Evolutionary conservation across 2,113 vertebrate species (phyloP).

Genomic region (Xenopus laevis): DNA sequence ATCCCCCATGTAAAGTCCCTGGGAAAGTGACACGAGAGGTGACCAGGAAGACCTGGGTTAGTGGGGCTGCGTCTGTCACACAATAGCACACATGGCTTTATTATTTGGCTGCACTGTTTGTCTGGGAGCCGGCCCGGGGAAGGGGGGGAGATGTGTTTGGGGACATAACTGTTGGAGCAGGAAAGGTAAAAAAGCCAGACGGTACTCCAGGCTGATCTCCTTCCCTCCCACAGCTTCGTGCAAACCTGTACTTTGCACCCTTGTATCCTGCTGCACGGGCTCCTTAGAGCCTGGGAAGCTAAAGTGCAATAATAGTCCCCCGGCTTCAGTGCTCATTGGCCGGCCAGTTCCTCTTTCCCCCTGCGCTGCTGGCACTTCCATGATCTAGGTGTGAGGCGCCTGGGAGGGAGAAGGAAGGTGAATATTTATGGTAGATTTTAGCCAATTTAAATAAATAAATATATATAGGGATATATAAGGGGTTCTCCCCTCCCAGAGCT

Average conservation of each 20-base stretch:
- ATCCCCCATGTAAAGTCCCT: too few relatives aligned
- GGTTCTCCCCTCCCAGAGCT: slow-evolving; percentile 66
- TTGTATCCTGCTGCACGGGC: slow-evolving; percentile 39
- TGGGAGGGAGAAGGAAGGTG: slow-evolving; percentile 53
- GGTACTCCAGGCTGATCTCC: slow-evolving; percentile 38
- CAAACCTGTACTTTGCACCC: slow-evolving; percentile 50
- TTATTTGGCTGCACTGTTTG: too few relatives aligned
- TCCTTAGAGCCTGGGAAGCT: slow-evolving; percentile 17
- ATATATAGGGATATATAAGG: slow-evolving; percentile 63
- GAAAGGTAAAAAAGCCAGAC: slow-evolving; percentile 27
- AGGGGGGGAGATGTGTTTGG: not conserved
- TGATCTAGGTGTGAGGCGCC: not conserved
- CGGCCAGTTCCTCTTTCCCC: not conserved
- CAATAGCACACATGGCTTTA: too few relatives aligned
- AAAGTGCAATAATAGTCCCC: not conserved
- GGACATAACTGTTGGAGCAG: slow-evolving; percentile 22
- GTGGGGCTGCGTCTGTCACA: too few relatives aligned
- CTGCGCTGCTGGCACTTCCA: not conserved
- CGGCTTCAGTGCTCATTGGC: not conserved
- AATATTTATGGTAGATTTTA: slow-evolving; percentile 77
- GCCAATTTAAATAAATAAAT: slow-evolving; percentile 82
- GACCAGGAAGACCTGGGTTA: too few relatives aligned
- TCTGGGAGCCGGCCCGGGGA: not conserved
- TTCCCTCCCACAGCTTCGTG: slow-evolving; percentile 45
- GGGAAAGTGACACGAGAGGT: too few relatives aligned